Percentiles rank a stretch among this genome's conserved stretches.
phyloP scores from a whole-genome alignment of 2,113 vertebrate genomes.

The Peromyscus maniculatus region DNA sequence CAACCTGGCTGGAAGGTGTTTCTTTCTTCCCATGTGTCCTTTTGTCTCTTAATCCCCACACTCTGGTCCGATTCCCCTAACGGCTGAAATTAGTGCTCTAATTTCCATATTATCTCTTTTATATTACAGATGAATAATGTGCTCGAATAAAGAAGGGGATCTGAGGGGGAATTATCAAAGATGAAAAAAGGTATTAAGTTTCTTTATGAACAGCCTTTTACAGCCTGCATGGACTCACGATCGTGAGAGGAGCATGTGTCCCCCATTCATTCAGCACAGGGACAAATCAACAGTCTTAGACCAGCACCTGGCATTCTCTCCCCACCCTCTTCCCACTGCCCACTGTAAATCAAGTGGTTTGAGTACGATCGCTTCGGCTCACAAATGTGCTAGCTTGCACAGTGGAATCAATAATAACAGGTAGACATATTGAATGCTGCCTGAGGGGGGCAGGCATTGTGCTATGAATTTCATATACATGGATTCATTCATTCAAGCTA shows the following conservation, averaged over 20 bases:
- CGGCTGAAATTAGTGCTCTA: slow-evolving; percentile 71
- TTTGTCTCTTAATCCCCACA: slow-evolving; percentile 69
- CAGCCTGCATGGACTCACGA: slow-evolving; percentile 24
- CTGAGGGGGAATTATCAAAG: slow-evolving; percentile 69
- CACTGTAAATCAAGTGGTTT: neutral
- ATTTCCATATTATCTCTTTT: slow-evolving; percentile 79
- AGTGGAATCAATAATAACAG: neutral
- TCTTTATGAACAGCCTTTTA: slow-evolving; percentile 57
- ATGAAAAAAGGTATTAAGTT: slow-evolving; percentile 64
- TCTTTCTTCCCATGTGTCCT: slow-evolving; percentile 17
- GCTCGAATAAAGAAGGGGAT: slow-evolving; percentile 52
- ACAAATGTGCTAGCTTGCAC: neutral
- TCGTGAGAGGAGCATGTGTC: neutral
- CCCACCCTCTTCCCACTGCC: neutral
- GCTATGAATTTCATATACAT: neutral
- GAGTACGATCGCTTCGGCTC: neutral
- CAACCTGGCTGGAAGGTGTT: slow-evolving; percentile 52
- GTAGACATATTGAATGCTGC: neutral
- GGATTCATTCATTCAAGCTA: neutral
- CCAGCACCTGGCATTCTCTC: neutral
- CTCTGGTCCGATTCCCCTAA: slow-evolving; percentile 65
- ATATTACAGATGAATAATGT: slow-evolving; percentile 69
- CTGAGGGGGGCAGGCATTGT: neutral
- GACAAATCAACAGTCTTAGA: neutral
- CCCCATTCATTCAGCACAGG: neutral